Base-by-base conservation (phyloP, 2,113 vertebrate genomes). In the Podiceps cristatus region DNA sequence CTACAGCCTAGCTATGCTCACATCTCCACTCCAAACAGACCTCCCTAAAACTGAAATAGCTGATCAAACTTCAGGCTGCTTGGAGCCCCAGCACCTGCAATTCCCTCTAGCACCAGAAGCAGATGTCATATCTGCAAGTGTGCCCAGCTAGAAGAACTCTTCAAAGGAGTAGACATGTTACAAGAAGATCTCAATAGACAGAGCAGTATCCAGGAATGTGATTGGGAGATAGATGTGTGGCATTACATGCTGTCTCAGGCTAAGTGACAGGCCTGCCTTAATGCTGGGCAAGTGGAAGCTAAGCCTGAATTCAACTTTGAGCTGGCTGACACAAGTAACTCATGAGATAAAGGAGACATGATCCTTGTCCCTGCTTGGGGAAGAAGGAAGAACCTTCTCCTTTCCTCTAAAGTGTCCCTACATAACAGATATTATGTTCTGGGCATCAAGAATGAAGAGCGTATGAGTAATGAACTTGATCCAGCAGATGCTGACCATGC, bases 221-320 rank as follows among this genome's bases (percentile, higher is more conserved):
- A 47, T 8, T 3, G 1, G 11, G 9, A 63, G 58, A 53, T 18
- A 19, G 31, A 5, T 24, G 5, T 0, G 2, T 52, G 7, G 0
- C 18, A 31, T 49, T 22, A 8, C 8, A 5, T 1, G 1, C 3
- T 35, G 31, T 68, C 10, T 16, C 28, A 76, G 22, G 11, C 7
- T 52, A 33, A 90, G 18, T 2, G 8, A 45, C n/a, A 50, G 11
- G 15, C 18, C 18, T n/a, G 8, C 6, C 7, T 77, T 53, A 44
- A 59, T 27, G 19, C 6, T 9, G 4, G 3, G 2, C 8, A 45
- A 83, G 62, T 33, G 2, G 6, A 64, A 78, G 4, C 3, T 44
- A 40, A 82, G 4, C 18, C 16, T 86, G 42, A 83, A 52, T 14
- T 62, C 52, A 56, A 0, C 25, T 22, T 62, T 11, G 6, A 75